phyloP scores from a whole-genome alignment of 1,140 invertebrate species.

The Heliconius congener region DNA sequence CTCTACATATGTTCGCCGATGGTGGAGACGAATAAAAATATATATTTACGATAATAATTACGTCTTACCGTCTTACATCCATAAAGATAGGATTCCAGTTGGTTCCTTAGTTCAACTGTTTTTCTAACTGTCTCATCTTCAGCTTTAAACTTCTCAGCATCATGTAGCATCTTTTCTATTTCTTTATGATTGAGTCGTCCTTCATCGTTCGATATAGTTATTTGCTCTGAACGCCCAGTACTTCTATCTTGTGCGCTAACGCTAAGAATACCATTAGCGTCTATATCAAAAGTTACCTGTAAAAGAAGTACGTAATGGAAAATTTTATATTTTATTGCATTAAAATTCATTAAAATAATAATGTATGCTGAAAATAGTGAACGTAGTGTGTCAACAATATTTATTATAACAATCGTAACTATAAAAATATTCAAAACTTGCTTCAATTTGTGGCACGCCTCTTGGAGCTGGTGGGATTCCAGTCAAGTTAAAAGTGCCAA shows the following conservation, averaged over 20 bases:
- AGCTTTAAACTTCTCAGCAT: constrained; percentile 87
- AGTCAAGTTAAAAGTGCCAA: constrained; percentile 89
- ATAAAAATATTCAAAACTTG: constrained; percentile 61
- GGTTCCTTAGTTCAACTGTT: constrained; percentile 88
- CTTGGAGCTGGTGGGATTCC: constrained; percentile 88
- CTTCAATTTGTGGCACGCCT: constrained; percentile 84
- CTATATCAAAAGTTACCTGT: constrained; percentile 89
- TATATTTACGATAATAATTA: not conserved
- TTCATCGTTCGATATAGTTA: constrained; percentile 96
- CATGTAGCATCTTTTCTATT: constrained; percentile 95
- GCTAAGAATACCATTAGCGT: constrained; percentile 90
- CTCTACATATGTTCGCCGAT: no score
- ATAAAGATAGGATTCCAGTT: constrained; percentile 92
- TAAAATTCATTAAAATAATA: no score
- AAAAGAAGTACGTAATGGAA: constrained; percentile 48
- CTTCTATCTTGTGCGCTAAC: constrained; percentile 90
- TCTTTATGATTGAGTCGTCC: constrained; percentile 94
- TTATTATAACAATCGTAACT: not conserved
- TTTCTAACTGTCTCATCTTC: constrained; percentile 86
- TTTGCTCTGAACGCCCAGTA: constrained; percentile 88
- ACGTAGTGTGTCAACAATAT: not conserved
- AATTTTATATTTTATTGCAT: no score
- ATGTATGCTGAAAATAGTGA: not conserved
- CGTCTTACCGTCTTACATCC: constrained; percentile 86
- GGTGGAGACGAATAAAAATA: no score